Evolutionary conservation across 2,888 invertebrate genomes (phyloP).

Genomic region (Osedax fenrisi): DNA sequence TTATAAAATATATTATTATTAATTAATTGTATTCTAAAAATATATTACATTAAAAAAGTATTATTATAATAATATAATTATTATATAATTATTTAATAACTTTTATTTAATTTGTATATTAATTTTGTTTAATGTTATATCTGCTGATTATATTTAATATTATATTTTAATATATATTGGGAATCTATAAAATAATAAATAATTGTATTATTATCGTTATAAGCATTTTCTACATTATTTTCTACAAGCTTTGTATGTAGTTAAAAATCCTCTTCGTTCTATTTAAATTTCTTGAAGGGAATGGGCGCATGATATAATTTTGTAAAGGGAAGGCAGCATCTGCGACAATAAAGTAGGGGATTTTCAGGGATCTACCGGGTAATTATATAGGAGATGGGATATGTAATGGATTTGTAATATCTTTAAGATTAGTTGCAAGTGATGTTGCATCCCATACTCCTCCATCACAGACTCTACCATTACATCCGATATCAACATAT

Average conservation of each 20-base stretch:
- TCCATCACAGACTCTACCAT: slow-evolving; percentile 32
- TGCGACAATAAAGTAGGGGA: slow-evolving; percentile 32
- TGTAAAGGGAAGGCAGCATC: slow-evolving; percentile 21
- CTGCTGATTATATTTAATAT: too few relatives aligned
- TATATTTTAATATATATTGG: too few relatives aligned
- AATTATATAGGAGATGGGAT: slow-evolving; percentile 27
- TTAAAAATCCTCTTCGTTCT: slow-evolving; percentile 19
- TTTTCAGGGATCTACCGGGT: not conserved
- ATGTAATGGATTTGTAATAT: slow-evolving; percentile 8
- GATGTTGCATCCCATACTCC: slow-evolving; percentile 31
- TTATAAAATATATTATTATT: too few relatives aligned
- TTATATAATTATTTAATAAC: too few relatives aligned
- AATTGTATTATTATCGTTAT: too few relatives aligned
- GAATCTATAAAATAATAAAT: too few relatives aligned
- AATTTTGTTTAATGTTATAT: too few relatives aligned
- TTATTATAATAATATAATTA: too few relatives aligned
- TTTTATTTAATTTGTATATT: too few relatives aligned
- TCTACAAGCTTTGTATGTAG: slow-evolving; percentile 5
- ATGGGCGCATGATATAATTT: slow-evolving; percentile 25
- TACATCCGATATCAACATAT: slow-evolving; percentile 33
- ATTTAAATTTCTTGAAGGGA: not conserved
- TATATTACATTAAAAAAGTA: too few relatives aligned
- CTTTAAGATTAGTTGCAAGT: slow-evolving; percentile 9
- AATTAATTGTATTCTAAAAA: too few relatives aligned
- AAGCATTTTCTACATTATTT: not conserved